phyloP scores from a whole-genome alignment of 1,140 invertebrate species.

The Neocloeon triangulifer region DNA sequence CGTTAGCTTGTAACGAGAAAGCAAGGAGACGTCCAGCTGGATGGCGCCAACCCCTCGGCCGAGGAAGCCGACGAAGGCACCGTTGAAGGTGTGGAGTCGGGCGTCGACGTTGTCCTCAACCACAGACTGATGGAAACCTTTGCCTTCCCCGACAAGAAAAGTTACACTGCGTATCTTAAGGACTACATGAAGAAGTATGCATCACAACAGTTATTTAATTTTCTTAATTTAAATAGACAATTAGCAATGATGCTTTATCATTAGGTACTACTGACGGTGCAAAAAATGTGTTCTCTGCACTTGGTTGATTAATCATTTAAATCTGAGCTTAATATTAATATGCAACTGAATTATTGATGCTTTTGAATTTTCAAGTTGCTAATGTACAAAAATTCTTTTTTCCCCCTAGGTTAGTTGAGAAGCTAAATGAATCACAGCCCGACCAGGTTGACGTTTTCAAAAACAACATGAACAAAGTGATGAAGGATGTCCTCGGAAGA shows the following conservation, averaged over 20 bases:
- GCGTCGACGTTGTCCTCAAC: slow-evolving; percentile 84
- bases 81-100: slow-evolving; percentile 45
- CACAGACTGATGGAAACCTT: slow-evolving; percentile 71
- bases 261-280: no score
- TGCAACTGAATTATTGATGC: slow-evolving; percentile 6
- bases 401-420: slow-evolving; percentile 46
- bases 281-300: slow-evolving; percentile 4
- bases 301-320: not conserved
- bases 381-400: slow-evolving; percentile 10
- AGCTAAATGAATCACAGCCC: slow-evolving; percentile 53
- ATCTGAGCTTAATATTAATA: slow-evolving; percentile 3
- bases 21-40: slow-evolving; percentile 56
- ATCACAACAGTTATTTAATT: no score
- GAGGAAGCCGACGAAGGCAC: slow-evolving; percentile 74
- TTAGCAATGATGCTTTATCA: no score
- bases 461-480: slow-evolving; percentile 82
- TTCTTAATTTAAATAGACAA: no score
- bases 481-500: slow-evolving; percentile 77
- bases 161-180: slow-evolving; percentile 80
- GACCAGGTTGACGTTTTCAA: slow-evolving; percentile 75
- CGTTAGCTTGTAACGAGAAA: slow-evolving; percentile 42
- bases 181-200: slow-evolving; percentile 93
- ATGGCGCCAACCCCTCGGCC: slow-evolving; percentile 78
- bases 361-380: slow-evolving; percentile 7
- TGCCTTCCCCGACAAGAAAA: slow-evolving; percentile 70